Conservation (phyloP, 2,113 vertebrate species). For the Takifugu flavidus region DNA sequence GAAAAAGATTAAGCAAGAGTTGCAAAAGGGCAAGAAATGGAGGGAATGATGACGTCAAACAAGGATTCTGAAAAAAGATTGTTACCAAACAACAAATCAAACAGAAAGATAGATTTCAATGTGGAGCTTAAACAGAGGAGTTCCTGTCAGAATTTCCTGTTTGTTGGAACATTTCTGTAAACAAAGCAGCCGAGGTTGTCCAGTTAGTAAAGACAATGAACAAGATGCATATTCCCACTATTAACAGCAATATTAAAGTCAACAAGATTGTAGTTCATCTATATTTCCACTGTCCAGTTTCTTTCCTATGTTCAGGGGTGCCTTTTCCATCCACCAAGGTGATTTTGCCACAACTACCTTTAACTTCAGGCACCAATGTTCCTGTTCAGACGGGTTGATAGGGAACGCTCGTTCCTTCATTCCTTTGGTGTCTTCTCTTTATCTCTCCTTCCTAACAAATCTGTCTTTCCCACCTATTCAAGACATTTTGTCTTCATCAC, state of each 20-base stretch:
- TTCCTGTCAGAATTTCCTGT: too few relatives aligned
- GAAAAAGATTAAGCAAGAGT: constrained; percentile 11
- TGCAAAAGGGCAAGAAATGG: constrained; percentile 6
- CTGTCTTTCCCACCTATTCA: constrained; percentile 41
- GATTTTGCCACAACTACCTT: neutral
- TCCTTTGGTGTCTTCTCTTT: constrained; percentile 28
- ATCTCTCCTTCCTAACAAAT: constrained; percentile 40
- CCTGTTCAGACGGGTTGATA: too few relatives aligned
- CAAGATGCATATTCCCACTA: constrained; percentile 1
- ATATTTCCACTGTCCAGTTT: too few relatives aligned
- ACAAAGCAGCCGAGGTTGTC: too few relatives aligned
- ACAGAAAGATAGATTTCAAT: neutral
- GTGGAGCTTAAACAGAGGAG: too few relatives aligned
- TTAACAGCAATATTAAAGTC: neutral
- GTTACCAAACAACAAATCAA: neutral
- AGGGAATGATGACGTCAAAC: too few relatives aligned
- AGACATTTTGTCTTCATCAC: constrained; percentile 38
- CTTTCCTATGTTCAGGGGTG: constrained; percentile 35
- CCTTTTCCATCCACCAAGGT: constrained; percentile 52
- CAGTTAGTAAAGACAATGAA: neutral
- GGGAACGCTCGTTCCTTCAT: constrained; percentile 6
- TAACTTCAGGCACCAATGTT: too few relatives aligned
- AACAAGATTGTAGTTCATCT: too few relatives aligned
- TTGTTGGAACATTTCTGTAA: too few relatives aligned
- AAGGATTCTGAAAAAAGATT: too few relatives aligned